Percentiles rank a stretch among this genome's conserved stretches.
phyloP scores from a whole-genome alignment of 2,113 vertebrate genomes.

The Zosterops lateralis region DNA sequence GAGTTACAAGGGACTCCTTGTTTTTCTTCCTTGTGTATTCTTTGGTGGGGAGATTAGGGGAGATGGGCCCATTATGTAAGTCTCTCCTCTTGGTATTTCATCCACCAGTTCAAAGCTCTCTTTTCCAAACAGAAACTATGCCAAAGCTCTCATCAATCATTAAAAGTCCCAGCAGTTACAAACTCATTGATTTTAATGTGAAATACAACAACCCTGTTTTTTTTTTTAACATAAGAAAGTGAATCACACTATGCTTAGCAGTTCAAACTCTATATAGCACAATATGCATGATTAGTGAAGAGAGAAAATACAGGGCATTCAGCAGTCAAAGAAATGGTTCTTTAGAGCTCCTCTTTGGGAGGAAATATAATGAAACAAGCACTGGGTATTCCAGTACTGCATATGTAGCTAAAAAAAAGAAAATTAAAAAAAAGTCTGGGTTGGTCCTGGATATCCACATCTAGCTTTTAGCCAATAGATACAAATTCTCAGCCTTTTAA shows the following conservation, averaged over 20 bases:
- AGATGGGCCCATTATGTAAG: conserved; percentile 18
- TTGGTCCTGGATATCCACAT: not conserved
- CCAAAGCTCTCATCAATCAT: conserved; percentile 63
- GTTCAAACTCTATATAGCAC: conserved; percentile 12
- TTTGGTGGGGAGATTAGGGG: conserved; percentile 40
- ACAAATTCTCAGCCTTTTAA: not conserved
- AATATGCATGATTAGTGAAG: conserved; percentile 36
- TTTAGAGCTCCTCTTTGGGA: conserved; percentile 13
- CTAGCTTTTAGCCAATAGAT: not conserved
- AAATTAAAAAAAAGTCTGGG: no score
- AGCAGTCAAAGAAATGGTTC: conserved; percentile 11
- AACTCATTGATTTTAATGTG: conserved; percentile 50
- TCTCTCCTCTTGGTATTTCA: conserved; percentile 18
- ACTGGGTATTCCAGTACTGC: not conserved
- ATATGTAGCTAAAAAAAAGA: not conserved
- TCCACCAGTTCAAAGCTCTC: conserved; percentile 50
- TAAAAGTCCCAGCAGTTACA: conserved; percentile 50
- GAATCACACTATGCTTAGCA: conserved; percentile 5
- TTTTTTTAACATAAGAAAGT: conserved; percentile 19
- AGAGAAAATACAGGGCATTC: conserved; percentile 29
- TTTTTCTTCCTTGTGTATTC: conserved; percentile 52
- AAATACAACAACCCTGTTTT: not conserved
- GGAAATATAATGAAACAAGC: conserved; percentile 17
- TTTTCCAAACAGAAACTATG: conserved; percentile 60
- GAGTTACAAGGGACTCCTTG: conserved; percentile 58